Conservation (phyloP, 2,113 vertebrate species). For the human region DNA sequence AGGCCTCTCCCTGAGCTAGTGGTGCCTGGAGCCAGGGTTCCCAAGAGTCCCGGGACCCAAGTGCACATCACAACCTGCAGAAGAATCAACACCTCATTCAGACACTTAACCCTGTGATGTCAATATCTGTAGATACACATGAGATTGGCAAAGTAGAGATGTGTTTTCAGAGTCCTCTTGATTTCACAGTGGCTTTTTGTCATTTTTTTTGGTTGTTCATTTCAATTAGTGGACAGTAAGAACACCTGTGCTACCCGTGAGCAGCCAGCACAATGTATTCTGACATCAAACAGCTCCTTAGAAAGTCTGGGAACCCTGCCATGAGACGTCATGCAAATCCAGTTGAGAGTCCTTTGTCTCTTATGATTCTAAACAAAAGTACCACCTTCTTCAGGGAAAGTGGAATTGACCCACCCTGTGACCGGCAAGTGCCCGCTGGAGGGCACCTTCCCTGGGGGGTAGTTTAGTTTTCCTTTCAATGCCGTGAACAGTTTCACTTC, state of each 20-base stretch:
- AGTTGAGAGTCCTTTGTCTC: too few relatives aligned
- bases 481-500: not conserved
- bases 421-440: not conserved
- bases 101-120: not conserved
- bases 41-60: not conserved
- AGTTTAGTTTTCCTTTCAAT: not conserved
- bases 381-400: not conserved
- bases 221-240: too few relatives aligned
- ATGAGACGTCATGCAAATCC: accelerated
- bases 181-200: not conserved
- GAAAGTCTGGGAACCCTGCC: not conserved
- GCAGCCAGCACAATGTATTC: not conserved
- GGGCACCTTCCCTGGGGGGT: not conserved
- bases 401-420: too few relatives aligned
- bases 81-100: not conserved
- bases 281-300: not conserved
- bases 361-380: not conserved
- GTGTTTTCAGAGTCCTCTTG: not conserved
- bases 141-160: too few relatives aligned
- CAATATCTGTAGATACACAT: not conserved
- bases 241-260: accelerated
- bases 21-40: too few relatives aligned
- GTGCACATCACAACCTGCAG: not conserved
- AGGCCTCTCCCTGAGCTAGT: not conserved
- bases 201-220: not conserved